phyloP scores from a whole-genome alignment of 2,113 vertebrate species.

The Machaerirhynchus nigripectus region DNA sequence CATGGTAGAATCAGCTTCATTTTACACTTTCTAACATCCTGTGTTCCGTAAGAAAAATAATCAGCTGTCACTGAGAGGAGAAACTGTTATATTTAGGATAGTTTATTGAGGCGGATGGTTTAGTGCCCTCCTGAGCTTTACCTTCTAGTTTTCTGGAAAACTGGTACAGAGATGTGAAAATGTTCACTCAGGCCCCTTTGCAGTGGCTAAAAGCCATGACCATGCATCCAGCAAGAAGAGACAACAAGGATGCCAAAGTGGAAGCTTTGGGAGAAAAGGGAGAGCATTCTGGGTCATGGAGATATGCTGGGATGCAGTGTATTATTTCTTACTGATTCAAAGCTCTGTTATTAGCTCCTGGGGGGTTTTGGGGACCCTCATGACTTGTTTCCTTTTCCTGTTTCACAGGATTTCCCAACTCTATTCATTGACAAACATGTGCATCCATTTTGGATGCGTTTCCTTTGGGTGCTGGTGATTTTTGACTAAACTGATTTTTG shows the following conservation, averaged over 20 bases:
- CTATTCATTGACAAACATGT: not conserved
- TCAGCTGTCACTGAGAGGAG: not conserved
- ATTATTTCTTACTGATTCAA: not conserved
- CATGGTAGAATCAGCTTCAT: not conserved
- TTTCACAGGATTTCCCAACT: not conserved
- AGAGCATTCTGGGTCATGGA: not conserved
- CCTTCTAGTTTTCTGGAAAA: not conserved
- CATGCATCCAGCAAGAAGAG: not conserved
- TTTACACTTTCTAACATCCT: not conserved
- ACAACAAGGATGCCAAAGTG: not conserved
- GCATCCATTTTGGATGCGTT: not conserved
- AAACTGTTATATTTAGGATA: not conserved
- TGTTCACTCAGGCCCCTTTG: not conserved
- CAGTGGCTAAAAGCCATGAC: not conserved
- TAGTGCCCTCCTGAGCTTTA: not conserved
- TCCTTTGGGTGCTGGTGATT: not conserved
- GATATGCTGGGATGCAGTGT: not conserved
- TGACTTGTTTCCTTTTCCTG: not conserved
- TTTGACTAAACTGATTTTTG: not conserved
- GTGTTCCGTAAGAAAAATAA: not conserved
- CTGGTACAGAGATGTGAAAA: not conserved
- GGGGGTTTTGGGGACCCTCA: not conserved
- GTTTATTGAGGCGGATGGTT: not conserved
- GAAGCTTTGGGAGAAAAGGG: not conserved
- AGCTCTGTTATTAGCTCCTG: not conserved